A percentile compares a stretch with the other conserved stretches of the same genome.
Evolutionary conservation across 2,888 invertebrate genomes (phyloP).

Genomic region (Byasa hedistus): DNA sequence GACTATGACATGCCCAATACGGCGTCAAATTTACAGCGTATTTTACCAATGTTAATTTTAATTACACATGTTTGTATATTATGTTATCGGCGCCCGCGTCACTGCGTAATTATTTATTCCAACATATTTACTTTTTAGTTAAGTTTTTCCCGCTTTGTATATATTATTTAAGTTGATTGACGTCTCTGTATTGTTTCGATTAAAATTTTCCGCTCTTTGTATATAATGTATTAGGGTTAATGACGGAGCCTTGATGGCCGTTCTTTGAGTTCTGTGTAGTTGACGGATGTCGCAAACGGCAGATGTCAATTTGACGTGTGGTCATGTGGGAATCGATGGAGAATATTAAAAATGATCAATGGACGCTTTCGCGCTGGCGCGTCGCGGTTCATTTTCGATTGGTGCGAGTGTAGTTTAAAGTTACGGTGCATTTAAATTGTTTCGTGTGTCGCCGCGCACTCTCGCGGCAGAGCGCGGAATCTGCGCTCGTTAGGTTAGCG

Average conservation of each 20-base stretch:
- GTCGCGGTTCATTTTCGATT: slow-evolving; percentile 16
- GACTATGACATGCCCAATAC: neutral
- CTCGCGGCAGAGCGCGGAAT: neutral
- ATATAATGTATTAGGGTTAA: slow-evolving; percentile 26
- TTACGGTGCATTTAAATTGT: slow-evolving; percentile 2
- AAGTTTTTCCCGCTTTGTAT: slow-evolving; percentile 25
- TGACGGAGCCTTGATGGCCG: slow-evolving; percentile 22
- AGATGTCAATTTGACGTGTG: neutral
- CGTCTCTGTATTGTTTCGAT: neutral
- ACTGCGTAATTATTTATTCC: slow-evolving; percentile 40
- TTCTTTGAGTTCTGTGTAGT: neutral
- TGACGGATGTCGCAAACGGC: neutral
- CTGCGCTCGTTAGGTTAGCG: neutral
- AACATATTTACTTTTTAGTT: slow-evolving; percentile 34
- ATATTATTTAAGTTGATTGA: slow-evolving; percentile 16
- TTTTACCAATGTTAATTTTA: slow-evolving; percentile 28
- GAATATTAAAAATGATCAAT: neutral
- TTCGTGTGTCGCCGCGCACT: slow-evolving; percentile 4
- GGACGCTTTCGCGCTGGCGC: slow-evolving; percentile 27
- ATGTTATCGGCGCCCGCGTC: slow-evolving; percentile 32
- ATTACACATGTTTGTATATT: slow-evolving; percentile 39
- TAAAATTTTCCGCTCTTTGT: slow-evolving; percentile 13
- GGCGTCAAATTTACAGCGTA: slow-evolving; percentile 14
- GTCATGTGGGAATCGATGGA: neutral
- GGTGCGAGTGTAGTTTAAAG: slow-evolving; percentile 11